Base-by-base conservation (phyloP, 2,797 vertebrate species). In the Hoplostethus mediterraneus region DNA sequence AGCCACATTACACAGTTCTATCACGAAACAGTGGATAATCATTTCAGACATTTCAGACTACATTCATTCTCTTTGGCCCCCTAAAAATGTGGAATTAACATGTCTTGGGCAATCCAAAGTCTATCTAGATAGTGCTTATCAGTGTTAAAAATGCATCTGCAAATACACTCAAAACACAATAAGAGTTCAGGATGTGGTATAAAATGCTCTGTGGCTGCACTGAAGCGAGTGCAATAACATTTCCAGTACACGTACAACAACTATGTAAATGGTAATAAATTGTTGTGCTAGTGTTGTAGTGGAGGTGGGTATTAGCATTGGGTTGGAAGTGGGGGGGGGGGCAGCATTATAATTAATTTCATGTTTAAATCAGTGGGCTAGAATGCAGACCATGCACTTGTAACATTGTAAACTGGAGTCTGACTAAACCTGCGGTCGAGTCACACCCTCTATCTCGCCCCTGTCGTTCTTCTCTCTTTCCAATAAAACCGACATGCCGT, bases 401-500 rank as follows among this genome's bases (percentile, higher is more conserved):
- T 40, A 68, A 21, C 44, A 45, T 28, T 67, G 14, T 28, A 38
- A 57, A 61, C 49, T 30, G 12, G 14, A 64, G 45, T 51, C 28
- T 25, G 42, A 6, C 25, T 38, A 13, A 21, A 13, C 36, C 5
- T 30, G 14, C 52, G 25, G 7, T 66, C 8, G 7, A 49, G 33
- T 36, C 28, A 14, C 51, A 45, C 40, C 30, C 14, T 38, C 38
- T 38, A 3, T 58, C 2, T 62, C 7, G 6, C 17, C 5, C 17
- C 36, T 14, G 10, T 38, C 54, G 45, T 49, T 42, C 11, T 57
- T 57, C 7, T n/a, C 8, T 42, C 12, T 65, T 9, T 78, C 52
- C 25, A 67, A 73, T 79, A 55, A 75, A 71, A 17, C 31, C 73
- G 59, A 25, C 56, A 17, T n/a, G 33, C 63, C 42, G 54, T 55